These are phyloP conservation scores for Lynx canadensis DNA, from an alignment of 2,113 vertebrate species.

Conservation along the genomic window DNA sequence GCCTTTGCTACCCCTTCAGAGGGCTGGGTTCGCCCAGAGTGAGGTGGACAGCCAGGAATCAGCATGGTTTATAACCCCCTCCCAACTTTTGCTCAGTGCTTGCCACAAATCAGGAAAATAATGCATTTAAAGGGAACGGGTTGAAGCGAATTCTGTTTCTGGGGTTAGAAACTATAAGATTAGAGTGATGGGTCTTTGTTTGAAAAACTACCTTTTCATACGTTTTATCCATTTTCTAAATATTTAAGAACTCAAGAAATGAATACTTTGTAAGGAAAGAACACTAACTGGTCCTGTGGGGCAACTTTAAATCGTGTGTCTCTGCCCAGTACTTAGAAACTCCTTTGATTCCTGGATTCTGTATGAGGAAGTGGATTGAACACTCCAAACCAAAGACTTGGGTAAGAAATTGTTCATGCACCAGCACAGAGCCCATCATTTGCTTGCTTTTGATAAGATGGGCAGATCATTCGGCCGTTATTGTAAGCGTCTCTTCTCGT, in stretches of 20 bases:
- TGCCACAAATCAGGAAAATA: background rate
- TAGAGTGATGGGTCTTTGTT: background rate
- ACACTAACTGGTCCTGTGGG: background rate
- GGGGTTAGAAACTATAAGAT: background rate
- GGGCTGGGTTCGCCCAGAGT: background rate
- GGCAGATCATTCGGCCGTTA: background rate
- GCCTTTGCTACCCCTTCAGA: background rate
- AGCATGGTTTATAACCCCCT: background rate
- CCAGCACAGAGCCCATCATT: background rate
- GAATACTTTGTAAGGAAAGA: background rate
- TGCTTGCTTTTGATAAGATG: constrained; percentile 39
- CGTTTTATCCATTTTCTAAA: background rate
- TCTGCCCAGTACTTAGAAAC: background rate
- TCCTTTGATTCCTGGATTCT: background rate
- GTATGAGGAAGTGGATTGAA: background rate
- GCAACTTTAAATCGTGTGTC: background rate
- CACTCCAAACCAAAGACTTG: background rate
- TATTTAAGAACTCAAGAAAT: constrained; percentile 11
- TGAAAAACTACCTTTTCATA: background rate
- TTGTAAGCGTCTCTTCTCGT: background rate
- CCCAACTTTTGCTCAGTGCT: background rate
- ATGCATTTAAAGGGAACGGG: background rate
- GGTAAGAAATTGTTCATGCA: background rate
- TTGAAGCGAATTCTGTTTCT: background rate
- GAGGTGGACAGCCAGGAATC: background rate